phyloP scores from a whole-genome alignment of 92 coral and sea anemone species.

The Palythoa grandiflora region DNA sequence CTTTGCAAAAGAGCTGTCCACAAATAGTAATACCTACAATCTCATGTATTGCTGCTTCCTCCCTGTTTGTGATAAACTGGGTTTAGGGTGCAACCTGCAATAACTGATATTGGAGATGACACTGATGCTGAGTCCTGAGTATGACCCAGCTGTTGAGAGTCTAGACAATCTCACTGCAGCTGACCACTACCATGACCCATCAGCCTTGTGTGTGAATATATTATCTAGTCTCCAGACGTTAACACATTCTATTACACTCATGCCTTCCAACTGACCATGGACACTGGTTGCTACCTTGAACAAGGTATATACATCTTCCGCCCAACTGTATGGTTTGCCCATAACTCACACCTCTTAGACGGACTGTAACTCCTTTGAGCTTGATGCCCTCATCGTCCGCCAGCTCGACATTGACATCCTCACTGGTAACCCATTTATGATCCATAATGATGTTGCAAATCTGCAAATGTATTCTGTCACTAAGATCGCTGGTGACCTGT shows the following conservation, averaged over 20 bases:
- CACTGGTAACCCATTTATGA: slow-evolving; percentile 64
- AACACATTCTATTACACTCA: slow-evolving; percentile 41
- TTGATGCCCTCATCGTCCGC: not conserved
- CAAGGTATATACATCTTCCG: slow-evolving; percentile 53
- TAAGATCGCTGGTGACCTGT: not conserved
- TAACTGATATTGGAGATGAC: not conserved
- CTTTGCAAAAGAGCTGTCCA: slow-evolving; percentile 55
- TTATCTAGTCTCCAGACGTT: slow-evolving; percentile 43
- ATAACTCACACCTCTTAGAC: slow-evolving; percentile 26
- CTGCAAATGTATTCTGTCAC: not conserved
- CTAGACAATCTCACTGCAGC: not conserved
- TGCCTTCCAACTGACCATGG: slow-evolving; percentile 59
- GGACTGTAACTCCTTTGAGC: slow-evolving; percentile 23
- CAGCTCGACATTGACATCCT: slow-evolving; percentile 47
- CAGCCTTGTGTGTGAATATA: slow-evolving; percentile 24
- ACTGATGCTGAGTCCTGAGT: not conserved
- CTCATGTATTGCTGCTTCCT: slow-evolving; percentile 25
- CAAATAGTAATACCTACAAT: not conserved
- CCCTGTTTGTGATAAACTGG: slow-evolving; percentile 24
- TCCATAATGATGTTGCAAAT: slow-evolving; percentile 51
- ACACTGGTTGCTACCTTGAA: slow-evolving; percentile 55
- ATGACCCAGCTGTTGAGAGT: not conserved
- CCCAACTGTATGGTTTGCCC: slow-evolving; percentile 55
- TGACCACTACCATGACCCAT: slow-evolving; percentile 1
- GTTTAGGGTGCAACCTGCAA: slow-evolving; percentile 7